Conservation (phyloP, 2,797 vertebrate genomes). For the Enteromius afrohamiltoni region DNA sequence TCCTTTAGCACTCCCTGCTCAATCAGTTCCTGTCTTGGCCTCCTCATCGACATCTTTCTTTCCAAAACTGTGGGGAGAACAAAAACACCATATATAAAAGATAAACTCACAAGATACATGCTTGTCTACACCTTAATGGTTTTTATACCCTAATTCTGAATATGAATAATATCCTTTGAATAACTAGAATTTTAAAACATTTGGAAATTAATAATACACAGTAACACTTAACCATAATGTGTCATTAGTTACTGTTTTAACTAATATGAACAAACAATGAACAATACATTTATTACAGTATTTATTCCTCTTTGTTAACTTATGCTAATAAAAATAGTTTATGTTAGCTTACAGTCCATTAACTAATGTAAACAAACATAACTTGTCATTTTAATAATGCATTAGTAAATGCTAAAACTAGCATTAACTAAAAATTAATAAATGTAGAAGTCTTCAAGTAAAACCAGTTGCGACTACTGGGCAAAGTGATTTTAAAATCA, state of each 20-base stretch:
- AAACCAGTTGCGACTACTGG: not conserved
- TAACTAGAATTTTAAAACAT: not conserved
- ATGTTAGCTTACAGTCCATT: too few species aligned
- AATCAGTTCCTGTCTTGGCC: slow-evolving; percentile 95
- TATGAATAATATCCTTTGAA: not conserved
- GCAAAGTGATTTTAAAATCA: not conserved
- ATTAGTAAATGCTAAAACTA: too few species aligned
- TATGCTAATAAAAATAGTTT: too few species aligned
- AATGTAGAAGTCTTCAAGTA: too few species aligned
- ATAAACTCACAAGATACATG: not conserved
- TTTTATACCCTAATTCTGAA: not conserved
- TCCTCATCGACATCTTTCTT: slow-evolving; percentile 97
- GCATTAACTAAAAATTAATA: too few species aligned
- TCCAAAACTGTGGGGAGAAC: slow-evolving; percentile 88
- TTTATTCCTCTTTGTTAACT: too few species aligned
- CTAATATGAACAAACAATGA: too few species aligned
- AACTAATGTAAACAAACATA: too few species aligned
- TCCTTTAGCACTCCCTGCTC: slow-evolving; percentile 96
- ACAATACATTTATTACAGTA: too few species aligned
- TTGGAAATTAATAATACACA: not conserved
- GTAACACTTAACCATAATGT: too few species aligned
- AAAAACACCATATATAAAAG: slow-evolving; percentile 1
- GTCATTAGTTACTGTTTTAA: too few species aligned
- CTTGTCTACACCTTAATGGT: not conserved
- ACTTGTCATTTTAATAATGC: too few species aligned